phyloP scores from a whole-genome alignment of 1,140 invertebrate species.

The Paramacrobiotus metropolitanus region DNA sequence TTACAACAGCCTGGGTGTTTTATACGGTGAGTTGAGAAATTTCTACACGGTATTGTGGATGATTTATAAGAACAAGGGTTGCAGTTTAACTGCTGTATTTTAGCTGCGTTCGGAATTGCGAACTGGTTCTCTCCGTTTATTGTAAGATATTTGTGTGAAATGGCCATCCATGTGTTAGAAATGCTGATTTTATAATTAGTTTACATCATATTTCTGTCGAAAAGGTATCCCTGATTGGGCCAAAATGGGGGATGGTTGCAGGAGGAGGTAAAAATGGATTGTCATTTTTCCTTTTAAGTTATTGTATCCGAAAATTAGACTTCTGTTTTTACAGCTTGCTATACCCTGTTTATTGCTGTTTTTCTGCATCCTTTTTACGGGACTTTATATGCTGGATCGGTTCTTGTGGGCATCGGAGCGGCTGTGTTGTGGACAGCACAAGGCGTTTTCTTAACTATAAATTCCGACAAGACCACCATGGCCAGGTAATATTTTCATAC shows the following conservation, averaged over 20 bases:
- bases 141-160: conserved; percentile 5
- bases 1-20: not conserved
- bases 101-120: conserved; percentile 37
- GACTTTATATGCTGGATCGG: conserved; percentile 4
- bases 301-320: not conserved
- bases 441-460: conserved; percentile 73
- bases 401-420: conserved; percentile 4
- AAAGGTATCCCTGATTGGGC: conserved; percentile 50
- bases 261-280: conserved; percentile 28
- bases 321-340: not conserved
- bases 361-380: conserved; percentile 3
- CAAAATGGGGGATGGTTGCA: conserved; percentile 55
- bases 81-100: not conserved
- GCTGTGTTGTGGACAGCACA: conserved; percentile 39
- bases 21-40: not conserved
- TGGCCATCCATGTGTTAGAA: not conserved
- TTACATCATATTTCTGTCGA: not conserved
- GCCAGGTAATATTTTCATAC: conserved; percentile 20
- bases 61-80: not conserved
- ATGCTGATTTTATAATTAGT: not conserved
- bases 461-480: conserved; percentile 61
- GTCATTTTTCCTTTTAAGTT: not conserved
- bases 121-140: conserved; percentile 81
- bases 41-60: not conserved
- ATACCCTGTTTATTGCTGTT: conserved; percentile 4